Base-by-base conservation (phyloP, 1,140 invertebrate species). In the Formica selysi region DNA sequence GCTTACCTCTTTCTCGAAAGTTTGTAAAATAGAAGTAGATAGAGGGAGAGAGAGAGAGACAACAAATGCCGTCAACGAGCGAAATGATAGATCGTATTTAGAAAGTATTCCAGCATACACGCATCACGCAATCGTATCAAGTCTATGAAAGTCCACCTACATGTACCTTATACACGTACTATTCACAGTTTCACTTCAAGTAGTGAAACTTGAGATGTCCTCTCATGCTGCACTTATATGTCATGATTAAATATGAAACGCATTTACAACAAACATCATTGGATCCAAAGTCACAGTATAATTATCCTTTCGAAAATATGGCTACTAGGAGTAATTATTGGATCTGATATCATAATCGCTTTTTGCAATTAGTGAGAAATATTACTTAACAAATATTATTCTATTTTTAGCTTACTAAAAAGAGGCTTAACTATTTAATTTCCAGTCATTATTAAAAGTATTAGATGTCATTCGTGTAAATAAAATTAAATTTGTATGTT, bases 71-170 rank as follows among this genome's bases (percentile, higher is more conserved):
- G 86, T 62, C 76, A 90, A 85, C 85, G 57, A 68, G 44, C 68
- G 68, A 80, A 80, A 89, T 90, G 89, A 90, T 89, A 89, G 88
- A 90, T 90, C 85, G 85, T 61, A 87, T 87, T 86, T 90, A 90
- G 89, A 90, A 90, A 90, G 88, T 89, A 89, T 79, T 65, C 67
- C 29, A 36, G 57, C 85, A 57, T 84, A 79, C 79, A 87, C 85
- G 73, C 74, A 87, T 90, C 88, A 89, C 79, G 88, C 85, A 90
- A 89, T 90, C 89, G 79, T 90, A 90, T 89, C 89, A 87, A 90
- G 87, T 90, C 88, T 90, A 89, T 86, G 88, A 89, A 89, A 89
- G 87, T 89, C 87, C 88, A 89, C 87, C 88, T 89, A 89, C 88
- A 89, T 86, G 62, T 57, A 81, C 70, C 54, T 36, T 62, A 41